Evolutionary conservation across 2,113 vertebrate species (phyloP).

Genomic region (Manacus vitellinus): DNA sequence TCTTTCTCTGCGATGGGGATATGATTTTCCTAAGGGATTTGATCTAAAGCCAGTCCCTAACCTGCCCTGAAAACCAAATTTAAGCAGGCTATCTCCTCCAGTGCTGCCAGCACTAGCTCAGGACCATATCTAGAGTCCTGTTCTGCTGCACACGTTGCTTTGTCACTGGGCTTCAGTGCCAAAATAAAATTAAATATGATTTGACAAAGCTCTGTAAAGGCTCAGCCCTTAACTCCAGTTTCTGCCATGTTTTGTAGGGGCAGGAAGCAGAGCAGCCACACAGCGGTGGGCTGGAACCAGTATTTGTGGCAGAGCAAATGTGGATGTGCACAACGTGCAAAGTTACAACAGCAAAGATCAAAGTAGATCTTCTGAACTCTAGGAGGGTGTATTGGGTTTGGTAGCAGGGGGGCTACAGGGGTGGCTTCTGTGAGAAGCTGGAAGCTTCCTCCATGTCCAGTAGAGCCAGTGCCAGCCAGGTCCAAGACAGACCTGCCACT

Average conservation of each 20-base stretch:
- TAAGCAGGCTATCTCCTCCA: background rate
- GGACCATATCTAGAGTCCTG: background rate
- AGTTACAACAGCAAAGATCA: background rate
- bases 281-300: accelerated
- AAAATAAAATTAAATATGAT: background rate
- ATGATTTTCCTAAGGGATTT: background rate
- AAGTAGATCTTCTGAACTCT: background rate
- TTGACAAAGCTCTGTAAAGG: background rate
- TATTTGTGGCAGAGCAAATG: background rate
- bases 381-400: background rate
- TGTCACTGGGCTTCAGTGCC: background rate
- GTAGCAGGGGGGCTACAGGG: background rate
- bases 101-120: background rate
- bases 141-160: background rate
- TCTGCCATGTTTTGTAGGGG: background rate
- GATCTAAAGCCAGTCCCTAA: background rate
- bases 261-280: background rate
- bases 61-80: background rate
- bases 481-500: background rate
- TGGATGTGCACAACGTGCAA: accelerated
- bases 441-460: background rate
- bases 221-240: background rate
- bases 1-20: background rate
- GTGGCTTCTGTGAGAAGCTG: background rate
- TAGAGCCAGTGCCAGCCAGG: background rate